Evolutionary conservation across 1,140 invertebrate species (phyloP), one percentile per base, ranked within the genome.

Genomic region (Andricus grossulariae): DNA sequence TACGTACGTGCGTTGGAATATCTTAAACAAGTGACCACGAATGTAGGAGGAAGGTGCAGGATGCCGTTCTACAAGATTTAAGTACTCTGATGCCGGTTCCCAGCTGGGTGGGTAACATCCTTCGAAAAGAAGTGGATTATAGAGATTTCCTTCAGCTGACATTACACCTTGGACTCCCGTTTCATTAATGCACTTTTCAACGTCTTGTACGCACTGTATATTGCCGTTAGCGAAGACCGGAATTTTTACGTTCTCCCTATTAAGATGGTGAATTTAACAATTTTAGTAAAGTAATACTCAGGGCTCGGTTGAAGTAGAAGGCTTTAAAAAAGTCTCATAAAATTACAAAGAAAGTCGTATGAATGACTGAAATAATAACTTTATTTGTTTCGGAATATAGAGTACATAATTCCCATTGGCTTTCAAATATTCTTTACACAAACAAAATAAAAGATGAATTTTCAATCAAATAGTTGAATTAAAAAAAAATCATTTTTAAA

Each of bases 191-290:
- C 99, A 99, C 71, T 94, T 92, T 54, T 96, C 89, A 0, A 98
- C 94, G 93, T 99, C 99, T 86, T 95, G 93, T 74, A 97, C 89
- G 84, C 95, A 97, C 88, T 99, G 82, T 45, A 83, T 83, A 87
- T 99, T 99, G 7, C 99, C 99, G 93, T 99, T 99, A 7, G 98
- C 98, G 88, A 99, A 95, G 77, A 99, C 96, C 25, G 99, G 98
- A 84, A 99, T 96, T 75, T 94, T 95, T 10, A 99, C 94, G 75
- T 94, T 94, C 80, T 97, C 93, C 84, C 97, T 98, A 71, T 73
- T 71, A 11, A 45, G 39, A 45, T 10, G 10, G 39, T 0, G 7
- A 10, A 11, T 45, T 45, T 45, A 8, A 45, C 72, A 45, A 51
- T 74, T 39, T 45, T 16, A 49, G 13, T 19, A 70, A 25, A 77